phyloP scores from a whole-genome alignment of 2,797 vertebrate genomes.

The Aratinga solstitialis region DNA sequence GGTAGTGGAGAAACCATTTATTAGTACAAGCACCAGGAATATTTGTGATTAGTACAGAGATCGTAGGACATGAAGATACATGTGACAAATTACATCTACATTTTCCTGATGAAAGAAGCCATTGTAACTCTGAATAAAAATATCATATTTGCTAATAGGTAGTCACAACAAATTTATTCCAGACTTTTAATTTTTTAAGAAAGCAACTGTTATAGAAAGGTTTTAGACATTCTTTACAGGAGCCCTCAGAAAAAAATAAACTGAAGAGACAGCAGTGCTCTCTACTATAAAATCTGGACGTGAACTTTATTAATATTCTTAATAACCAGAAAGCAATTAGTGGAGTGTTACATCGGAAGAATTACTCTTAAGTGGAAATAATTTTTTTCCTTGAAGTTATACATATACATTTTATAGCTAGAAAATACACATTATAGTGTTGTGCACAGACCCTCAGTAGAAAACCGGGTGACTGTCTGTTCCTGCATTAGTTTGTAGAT shows the following conservation, averaged over 20 bases:
- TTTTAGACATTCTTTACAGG: background rate
- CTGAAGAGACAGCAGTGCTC: background rate
- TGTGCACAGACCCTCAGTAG: background rate
- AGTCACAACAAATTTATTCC: slow-evolving; percentile 27
- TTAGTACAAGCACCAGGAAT: background rate
- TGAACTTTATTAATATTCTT: slow-evolving; percentile 38
- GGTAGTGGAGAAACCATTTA: background rate
- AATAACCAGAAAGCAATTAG: slow-evolving; percentile 46
- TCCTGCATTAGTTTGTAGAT: slow-evolving; percentile 50
- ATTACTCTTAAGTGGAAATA: background rate
- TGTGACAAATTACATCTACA: background rate
- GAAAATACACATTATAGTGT: background rate
- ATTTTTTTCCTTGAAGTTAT: slow-evolving; percentile 1
- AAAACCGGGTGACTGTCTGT: slow-evolving; percentile 42
- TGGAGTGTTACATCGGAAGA: background rate
- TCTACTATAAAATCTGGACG: slow-evolving; percentile 43
- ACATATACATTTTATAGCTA: background rate
- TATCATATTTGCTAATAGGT: background rate
- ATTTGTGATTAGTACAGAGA: background rate
- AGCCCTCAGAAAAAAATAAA: background rate
- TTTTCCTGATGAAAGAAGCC: background rate
- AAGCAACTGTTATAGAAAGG: background rate
- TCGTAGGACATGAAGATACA: background rate
- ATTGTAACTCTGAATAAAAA: background rate
- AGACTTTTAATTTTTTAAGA: slow-evolving; percentile 6